Evolutionary conservation across 2,113 vertebrate genomes (phyloP).

Genomic region (Labrus mixtus): DNA sequence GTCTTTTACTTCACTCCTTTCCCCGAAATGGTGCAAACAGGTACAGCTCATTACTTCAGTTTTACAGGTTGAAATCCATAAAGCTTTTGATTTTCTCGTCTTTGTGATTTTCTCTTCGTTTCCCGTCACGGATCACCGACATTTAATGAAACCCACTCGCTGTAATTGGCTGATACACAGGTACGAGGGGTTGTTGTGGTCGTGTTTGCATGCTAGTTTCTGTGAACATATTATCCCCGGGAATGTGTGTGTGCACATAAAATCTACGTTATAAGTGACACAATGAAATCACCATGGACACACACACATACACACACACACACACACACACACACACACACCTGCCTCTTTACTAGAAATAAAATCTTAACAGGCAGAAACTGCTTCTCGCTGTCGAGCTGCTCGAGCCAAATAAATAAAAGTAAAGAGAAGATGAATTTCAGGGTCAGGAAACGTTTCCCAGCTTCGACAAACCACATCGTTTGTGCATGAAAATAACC

Average conservation of each 20-base stretch:
- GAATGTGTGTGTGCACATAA: background rate
- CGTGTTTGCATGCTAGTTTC: background rate
- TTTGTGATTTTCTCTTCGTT: background rate
- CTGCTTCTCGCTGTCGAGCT: constrained; percentile 14
- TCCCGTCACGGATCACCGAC: background rate
- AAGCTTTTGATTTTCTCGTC: too few species aligned
- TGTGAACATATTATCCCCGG: too few species aligned
- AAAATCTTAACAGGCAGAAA: constrained; percentile 21
- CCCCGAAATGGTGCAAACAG: background rate
- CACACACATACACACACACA: too few species aligned
- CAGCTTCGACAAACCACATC: constrained; percentile 34
- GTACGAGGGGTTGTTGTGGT: background rate
- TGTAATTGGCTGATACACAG: background rate
- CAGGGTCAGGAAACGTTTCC: background rate
- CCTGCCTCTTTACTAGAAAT: too few species aligned
- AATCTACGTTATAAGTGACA: constrained; percentile 6
- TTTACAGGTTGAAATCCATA: background rate
- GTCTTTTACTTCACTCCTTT: background rate
- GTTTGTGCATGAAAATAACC: constrained; percentile 50
- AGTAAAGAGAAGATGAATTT: background rate
- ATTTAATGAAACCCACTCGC: constrained; percentile 23
- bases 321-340: too few species aligned
- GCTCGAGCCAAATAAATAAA: constrained; percentile 51
- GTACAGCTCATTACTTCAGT: constrained; percentile 1
- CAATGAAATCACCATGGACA: constrained; percentile 15